Base-by-base conservation (phyloP, 1,140 invertebrate genomes). In the Heliothis virescens region DNA sequence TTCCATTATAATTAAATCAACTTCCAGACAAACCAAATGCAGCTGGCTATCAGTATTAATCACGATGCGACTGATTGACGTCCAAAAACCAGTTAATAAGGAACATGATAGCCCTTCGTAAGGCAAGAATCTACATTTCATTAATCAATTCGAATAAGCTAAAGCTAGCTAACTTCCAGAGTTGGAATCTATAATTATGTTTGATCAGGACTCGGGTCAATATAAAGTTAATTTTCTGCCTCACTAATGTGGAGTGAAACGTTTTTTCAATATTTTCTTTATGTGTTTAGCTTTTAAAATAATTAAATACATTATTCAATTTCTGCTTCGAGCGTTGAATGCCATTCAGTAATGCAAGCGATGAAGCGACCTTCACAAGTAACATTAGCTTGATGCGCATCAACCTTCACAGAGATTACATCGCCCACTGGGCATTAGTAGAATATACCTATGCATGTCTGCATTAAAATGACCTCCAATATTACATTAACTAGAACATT, bases 381-480 rank as follows among this genome's bases (percentile, higher is more conserved):
- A 41, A 34, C 71, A 62, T 74, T 74, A 74, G 41, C 55, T 26
- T 60, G 60, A 74, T 74, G 57, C 60, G 21, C 34, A n/a, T 26
- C 41, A 50, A 26, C 29, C 41, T 55, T 47, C 53, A 57, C 10
- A 59, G 53, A 57, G 47, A 59, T 59, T 9, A 41, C 5, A 9
- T 5, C 9, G 34, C 9, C 3, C 34, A 41, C 34, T 41, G 34
- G 34, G 34, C 34, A 41, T 41, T 57, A 18, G n/a, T 57, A 18
- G n/a, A 18, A 18, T 57, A 18, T 26, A 26, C 21, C 21, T 26
- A 29, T 60, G 34, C 9, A 41, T 41, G 34, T 9, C 34, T 41
- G 34, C 26, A 60, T 4, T 29, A 60, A 60, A 60, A 60, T 26
- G 26, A 13, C 12, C 21, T 29, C 57, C 12, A 29, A 1, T 2